phyloP scores from a whole-genome alignment of 1,140 invertebrate genomes.

The Telenomus remus region DNA sequence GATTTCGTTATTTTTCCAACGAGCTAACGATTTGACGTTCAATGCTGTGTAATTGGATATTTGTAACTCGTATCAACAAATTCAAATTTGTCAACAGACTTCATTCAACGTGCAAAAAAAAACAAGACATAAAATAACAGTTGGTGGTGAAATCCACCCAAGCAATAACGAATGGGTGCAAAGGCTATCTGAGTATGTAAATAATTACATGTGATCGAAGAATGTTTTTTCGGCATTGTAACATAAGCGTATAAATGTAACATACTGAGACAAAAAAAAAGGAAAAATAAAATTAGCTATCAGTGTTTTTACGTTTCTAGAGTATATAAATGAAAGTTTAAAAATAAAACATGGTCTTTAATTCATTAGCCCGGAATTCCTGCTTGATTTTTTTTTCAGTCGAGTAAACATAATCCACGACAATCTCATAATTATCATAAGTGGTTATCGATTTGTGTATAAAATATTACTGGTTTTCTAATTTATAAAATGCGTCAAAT shows the following conservation, averaged over 20 bases:
- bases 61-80: slow-evolving; percentile 5
- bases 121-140: slow-evolving; percentile 7
- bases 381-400: neutral
- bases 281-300: slow-evolving; percentile 25
- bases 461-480: no score
- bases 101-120: slow-evolving; percentile 12
- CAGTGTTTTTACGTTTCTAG: slow-evolving; percentile 57
- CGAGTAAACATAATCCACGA: no score
- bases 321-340: slow-evolving; percentile 49
- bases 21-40: slow-evolving; percentile 14
- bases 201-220: slow-evolving; percentile 34
- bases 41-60: slow-evolving; percentile 4
- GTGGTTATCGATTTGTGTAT: no score
- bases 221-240: slow-evolving; percentile 33
- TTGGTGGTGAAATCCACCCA: slow-evolving; percentile 22
- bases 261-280: slow-evolving; percentile 17
- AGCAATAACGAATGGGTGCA: slow-evolving; percentile 45
- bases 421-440: no score
- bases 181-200: slow-evolving; percentile 40
- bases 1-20: slow-evolving; percentile 15
- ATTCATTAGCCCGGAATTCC: slow-evolving; percentile 13
- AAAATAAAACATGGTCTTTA: slow-evolving; percentile 12
- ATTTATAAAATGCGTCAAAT: no score
- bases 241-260: slow-evolving; percentile 46
- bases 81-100: slow-evolving; percentile 15